These are phyloP conservation scores for Sebastes taczanowskii DNA, from an alignment of 2,797 vertebrate genomes.

Conservation along the genomic window DNA sequence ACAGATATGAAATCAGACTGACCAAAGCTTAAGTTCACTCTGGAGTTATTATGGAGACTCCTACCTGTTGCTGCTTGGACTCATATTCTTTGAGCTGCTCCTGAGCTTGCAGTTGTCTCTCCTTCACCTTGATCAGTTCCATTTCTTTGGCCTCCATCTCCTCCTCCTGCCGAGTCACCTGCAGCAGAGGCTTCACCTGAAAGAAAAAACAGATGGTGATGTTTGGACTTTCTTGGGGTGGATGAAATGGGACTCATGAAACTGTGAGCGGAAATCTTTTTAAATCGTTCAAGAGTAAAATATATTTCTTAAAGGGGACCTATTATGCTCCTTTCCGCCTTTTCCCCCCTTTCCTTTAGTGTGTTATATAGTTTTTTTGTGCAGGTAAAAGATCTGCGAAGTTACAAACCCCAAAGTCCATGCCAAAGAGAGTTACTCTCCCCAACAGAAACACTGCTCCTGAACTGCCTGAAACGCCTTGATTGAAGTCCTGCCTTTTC, in stretches of 20 bases:
- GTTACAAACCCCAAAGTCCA: no score
- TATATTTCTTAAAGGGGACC: no score
- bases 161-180: conserved; percentile 95
- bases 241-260: background rate
- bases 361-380: no score
- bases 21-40: background rate
- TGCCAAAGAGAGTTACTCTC: no score
- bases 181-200: conserved; percentile 96
- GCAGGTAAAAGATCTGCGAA: no score
- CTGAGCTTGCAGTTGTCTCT: conserved; percentile 87
- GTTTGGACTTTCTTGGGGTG: background rate
- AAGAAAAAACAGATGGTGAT: background rate
- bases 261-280: background rate
- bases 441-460: no score
- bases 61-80: conserved; percentile 89
- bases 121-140: conserved; percentile 89
- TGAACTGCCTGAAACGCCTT: no score
- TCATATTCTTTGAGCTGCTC: conserved; percentile 88
- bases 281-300: background rate
- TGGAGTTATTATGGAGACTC: background rate
- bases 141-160: conserved; percentile 95
- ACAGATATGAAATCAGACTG: background rate
- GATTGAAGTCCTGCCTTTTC: no score
- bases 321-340: no score
- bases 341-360: no score